A percentile compares a stretch with the other conserved stretches of the same genome.
Conservation (phyloP, 92 coral and sea anemone genomes). For the Diadumene lineata region DNA sequence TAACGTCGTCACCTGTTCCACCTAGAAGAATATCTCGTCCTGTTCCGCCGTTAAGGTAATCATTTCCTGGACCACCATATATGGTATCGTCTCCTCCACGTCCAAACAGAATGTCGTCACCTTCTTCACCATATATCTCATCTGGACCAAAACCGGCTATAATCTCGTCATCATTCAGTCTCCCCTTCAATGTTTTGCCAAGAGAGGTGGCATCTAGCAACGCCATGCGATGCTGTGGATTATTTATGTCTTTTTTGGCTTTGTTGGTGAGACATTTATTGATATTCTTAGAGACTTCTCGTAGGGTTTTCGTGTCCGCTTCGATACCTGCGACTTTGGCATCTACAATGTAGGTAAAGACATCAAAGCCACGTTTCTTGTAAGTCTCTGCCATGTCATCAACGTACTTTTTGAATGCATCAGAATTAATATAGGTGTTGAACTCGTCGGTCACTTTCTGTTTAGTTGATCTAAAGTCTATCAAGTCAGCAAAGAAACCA, state of each 20-base stretch:
- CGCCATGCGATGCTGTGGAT: background rate
- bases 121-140: constrained; percentile 23
- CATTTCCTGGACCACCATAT: constrained; percentile 39
- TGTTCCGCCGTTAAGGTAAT: constrained; percentile 38
- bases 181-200: constrained; percentile 1
- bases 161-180: constrained; percentile 28
- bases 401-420: constrained; percentile 19
- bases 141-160: constrained; percentile 39
- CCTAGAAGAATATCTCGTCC: constrained; percentile 28
- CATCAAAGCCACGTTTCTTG: constrained; percentile 15
- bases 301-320: background rate
- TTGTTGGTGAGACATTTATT: constrained; percentile 2
- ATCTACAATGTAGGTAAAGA: constrained; percentile 21
- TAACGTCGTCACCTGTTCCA: constrained; percentile 24
- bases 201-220: constrained; percentile 20
- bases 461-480: constrained; percentile 25
- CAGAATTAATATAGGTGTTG: constrained; percentile 1
- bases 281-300: background rate
- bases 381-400: constrained; percentile 12
- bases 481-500: constrained; percentile 37
- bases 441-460: constrained; percentile 13
- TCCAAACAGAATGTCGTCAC: constrained; percentile 38
- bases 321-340: constrained; percentile 22
- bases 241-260: constrained; percentile 15
- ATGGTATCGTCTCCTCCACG: constrained; percentile 34